Evolutionary conservation across 2,888 invertebrate genomes (phyloP), one percentile per base, ranked within the genome.

Genomic region (Parnassius glacialis): DNA sequence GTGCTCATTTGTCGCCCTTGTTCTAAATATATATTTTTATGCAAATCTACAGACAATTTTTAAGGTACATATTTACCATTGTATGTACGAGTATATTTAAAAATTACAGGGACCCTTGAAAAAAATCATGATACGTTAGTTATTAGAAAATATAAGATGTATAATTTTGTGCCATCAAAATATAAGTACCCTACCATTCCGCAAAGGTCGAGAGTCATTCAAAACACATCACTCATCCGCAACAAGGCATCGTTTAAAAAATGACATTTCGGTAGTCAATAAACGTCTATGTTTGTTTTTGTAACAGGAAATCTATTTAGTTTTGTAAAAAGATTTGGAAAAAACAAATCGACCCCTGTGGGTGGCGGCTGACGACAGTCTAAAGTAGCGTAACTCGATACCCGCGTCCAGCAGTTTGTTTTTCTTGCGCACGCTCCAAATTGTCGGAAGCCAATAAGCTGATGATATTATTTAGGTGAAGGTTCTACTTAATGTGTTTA

Each of bases 301-400:
- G 83, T 87, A 87, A 84, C 90, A 88, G 90, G 90, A 91, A 90
- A 89, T 79, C 76, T 89, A 89, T 87, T 84, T 84, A 81, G 85
- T 81, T 82, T 79, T 72, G 75, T 85, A 85, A 85, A 86, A 84
- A 82, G 79, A 77, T 79, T 54, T 74, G 65, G 75, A 84, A 86
- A 88, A 88, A 90, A 90, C 89, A 88, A 90, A 78, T 80, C 76
- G 73, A 75, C 74, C 67, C 65, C 75, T 77, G 87, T 89, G 91
- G 90, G 91, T 90, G 90, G 90, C 82, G 78, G 76, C 75, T 85
- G 91, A 90, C 82, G 90, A 91, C 90, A 91, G 89, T 89, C 86
- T 90, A 87, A 64, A 90, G 87, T 90, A 87, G 84, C 78, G 90
- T 87, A 90, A 91, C 78, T 72, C 69, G 84, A 90, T 84, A 83